phyloP scores from a whole-genome alignment of 2,113 vertebrate species.

The Brachionichthys hirsutus region DNA sequence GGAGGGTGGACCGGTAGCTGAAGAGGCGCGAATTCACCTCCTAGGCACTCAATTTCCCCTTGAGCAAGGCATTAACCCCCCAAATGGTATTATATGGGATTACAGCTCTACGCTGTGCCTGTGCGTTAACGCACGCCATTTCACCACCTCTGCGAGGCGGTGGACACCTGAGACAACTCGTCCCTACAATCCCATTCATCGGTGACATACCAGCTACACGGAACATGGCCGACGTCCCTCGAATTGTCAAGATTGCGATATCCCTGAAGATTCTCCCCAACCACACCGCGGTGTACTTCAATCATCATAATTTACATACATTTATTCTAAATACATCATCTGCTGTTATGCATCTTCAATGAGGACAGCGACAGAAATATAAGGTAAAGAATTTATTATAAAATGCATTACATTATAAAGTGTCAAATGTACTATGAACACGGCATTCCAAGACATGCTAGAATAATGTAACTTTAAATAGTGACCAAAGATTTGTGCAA shows the following conservation, averaged over 20 bases:
- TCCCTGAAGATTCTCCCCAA: constrained; percentile 92
- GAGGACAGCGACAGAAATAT: constrained; percentile 13
- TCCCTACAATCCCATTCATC: background rate
- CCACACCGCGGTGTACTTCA: constrained; percentile 90
- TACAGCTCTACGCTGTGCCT: constrained; percentile 19
- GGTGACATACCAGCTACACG: constrained; percentile 14
- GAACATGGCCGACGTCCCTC: constrained; percentile 87
- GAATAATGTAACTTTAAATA: constrained; percentile 76
- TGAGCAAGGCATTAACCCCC: too few relatives aligned
- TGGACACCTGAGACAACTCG: background rate
- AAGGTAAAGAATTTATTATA: constrained; percentile 81
- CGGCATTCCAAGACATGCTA: constrained; percentile 79
- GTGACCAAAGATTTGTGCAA: constrained; percentile 72
- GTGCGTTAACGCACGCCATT: too few relatives aligned
- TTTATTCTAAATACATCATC: too few relatives aligned
- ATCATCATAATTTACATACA: too few relatives aligned
- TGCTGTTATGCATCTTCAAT: background rate
- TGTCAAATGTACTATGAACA: constrained; percentile 77
- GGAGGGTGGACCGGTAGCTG: too few relatives aligned
- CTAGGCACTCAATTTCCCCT: too few relatives aligned
- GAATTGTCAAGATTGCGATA: constrained; percentile 87
- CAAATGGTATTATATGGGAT: constrained; percentile 38
- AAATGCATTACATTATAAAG: constrained; percentile 77
- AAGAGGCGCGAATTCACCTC: too few relatives aligned
- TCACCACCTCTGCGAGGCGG: background rate